phyloP scores from a whole-genome alignment of 2,888 invertebrate genomes.

The Troglohyphantes excavatus region DNA sequence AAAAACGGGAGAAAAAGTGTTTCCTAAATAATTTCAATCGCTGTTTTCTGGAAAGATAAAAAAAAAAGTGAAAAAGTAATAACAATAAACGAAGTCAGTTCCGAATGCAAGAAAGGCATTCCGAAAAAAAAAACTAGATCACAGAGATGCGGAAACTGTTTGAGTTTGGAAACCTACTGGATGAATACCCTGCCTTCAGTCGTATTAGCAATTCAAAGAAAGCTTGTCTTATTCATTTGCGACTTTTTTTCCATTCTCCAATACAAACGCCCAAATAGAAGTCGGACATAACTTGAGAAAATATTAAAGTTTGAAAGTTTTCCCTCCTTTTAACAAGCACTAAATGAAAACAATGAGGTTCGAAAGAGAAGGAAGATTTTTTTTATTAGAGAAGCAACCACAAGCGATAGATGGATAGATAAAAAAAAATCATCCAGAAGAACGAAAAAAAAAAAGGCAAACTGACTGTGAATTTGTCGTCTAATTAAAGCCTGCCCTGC shows the following conservation, averaged over 20 bases:
- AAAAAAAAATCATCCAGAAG: slow-evolving; percentile 55
- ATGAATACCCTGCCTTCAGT: background rate
- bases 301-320: slow-evolving; percentile 79
- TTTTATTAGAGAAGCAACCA: slow-evolving; percentile 55
- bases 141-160: slow-evolving; percentile 33
- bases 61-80: slow-evolving; percentile 22
- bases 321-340: slow-evolving; percentile 76
- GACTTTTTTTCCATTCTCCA: slow-evolving; percentile 20
- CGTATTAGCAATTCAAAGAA: slow-evolving; percentile 69
- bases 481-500: slow-evolving; percentile 78
- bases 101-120: background rate
- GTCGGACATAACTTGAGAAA: slow-evolving; percentile 70
- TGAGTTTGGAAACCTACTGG: slow-evolving; percentile 38
- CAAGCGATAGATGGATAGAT: slow-evolving; percentile 76
- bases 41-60: slow-evolving; percentile 26
- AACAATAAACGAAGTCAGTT: slow-evolving; percentile 17
- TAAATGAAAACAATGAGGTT: slow-evolving; percentile 77
- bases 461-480: slow-evolving; percentile 75
- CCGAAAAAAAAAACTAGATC: slow-evolving; percentile 3
- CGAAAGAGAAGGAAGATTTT: slow-evolving; percentile 55
- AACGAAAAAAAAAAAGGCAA: slow-evolving; percentile 53
- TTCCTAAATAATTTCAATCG: slow-evolving; percentile 63
- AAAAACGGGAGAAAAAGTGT: slow-evolving; percentile 37
- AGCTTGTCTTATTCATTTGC: slow-evolving; percentile 59
- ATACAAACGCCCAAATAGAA: slow-evolving; percentile 6